Conservation (phyloP, 2,888 invertebrate genomes). For the Rotaria socialis region DNA sequence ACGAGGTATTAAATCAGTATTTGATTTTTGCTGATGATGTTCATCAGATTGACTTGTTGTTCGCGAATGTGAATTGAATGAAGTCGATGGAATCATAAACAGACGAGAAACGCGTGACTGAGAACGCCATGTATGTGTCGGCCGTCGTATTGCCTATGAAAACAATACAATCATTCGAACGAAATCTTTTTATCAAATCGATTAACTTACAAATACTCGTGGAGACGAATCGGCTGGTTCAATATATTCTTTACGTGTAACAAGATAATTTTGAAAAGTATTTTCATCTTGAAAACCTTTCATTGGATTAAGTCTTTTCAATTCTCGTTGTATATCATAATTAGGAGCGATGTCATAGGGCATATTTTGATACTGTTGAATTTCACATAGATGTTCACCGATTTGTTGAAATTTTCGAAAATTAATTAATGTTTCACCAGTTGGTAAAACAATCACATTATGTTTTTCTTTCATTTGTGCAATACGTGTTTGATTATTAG, state of each 20-base stretch:
- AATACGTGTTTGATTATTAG: conserved; percentile 33
- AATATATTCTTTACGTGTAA: conserved; percentile 3
- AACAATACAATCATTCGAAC: background rate
- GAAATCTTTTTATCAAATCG: background rate
- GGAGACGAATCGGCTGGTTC: background rate
- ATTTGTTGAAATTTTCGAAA: conserved; percentile 34
- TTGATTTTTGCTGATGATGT: background rate
- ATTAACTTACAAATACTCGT: conserved; percentile 11
- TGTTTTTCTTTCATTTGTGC: conserved; percentile 31
- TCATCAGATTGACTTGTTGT: background rate
- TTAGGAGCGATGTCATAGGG: background rate
- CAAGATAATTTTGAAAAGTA: conserved; percentile 1
- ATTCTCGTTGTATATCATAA: background rate
- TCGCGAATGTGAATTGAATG: background rate
- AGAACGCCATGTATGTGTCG: background rate
- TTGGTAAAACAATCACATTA: background rate
- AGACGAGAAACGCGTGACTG: background rate
- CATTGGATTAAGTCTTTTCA: conserved; percentile 24
- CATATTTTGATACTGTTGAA: conserved; percentile 34
- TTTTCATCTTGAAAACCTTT: conserved; percentile 14
- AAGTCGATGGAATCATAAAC: background rate
- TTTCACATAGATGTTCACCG: conserved; percentile 20
- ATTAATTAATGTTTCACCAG: conserved; percentile 18
- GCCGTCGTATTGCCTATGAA: background rate
- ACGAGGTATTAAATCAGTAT: background rate